phyloP scores from a whole-genome alignment of 2,113 vertebrate genomes.

The Pteropus alecto region DNA sequence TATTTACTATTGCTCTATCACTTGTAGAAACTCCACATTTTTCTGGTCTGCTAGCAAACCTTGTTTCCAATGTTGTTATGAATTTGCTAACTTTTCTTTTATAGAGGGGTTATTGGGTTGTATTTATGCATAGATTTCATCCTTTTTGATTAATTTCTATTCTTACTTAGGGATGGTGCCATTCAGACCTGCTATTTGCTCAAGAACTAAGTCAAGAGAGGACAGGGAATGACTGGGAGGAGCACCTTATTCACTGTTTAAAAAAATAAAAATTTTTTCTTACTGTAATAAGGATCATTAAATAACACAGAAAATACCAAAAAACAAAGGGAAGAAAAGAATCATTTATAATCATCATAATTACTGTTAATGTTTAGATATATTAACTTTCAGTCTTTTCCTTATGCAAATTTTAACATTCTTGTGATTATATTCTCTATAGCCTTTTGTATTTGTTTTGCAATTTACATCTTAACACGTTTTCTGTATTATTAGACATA shows the following conservation, averaged over 20 bases:
- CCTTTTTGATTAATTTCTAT: neutral
- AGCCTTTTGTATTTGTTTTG: constrained; percentile 2
- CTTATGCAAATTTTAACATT: neutral
- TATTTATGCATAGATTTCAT: neutral
- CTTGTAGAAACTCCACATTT: neutral
- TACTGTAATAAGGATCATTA: neutral
- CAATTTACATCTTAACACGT: neutral
- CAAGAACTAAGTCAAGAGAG: neutral
- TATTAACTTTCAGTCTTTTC: neutral
- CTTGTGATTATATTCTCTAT: neutral
- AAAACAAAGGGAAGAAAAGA: neutral
- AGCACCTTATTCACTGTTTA: neutral
- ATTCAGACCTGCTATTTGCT: neutral
- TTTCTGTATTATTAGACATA: neutral
- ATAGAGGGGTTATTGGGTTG: neutral
- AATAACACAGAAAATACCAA: neutral
- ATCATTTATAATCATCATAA: neutral
- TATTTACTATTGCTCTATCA: neutral
- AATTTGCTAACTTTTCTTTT: neutral
- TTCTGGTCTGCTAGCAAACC: neutral
- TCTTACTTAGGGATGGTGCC: neutral
- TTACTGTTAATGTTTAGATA: neutral
- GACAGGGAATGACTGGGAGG: fast-evolving
- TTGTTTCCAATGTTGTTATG: neutral
- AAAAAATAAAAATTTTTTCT: neutral